Percentiles rank a stretch among this genome's conserved stretches.
Conservation (phyloP, 2,888 invertebrate genomes). For the Caenorhabditis japonica region DNA sequence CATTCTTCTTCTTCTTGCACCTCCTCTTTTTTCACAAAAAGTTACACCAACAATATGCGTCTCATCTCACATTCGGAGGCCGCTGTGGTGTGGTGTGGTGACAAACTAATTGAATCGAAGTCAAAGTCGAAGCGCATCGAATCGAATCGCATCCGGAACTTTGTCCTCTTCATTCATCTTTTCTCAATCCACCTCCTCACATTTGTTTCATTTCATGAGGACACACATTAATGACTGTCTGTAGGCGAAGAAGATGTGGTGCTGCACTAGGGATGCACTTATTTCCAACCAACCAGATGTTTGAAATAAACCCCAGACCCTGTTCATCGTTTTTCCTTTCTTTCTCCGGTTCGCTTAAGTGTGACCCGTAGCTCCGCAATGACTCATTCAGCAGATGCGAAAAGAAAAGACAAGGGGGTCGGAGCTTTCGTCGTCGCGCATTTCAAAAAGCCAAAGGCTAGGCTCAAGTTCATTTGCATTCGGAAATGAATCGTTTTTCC, state of each 20-base stretch:
- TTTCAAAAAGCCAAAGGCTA: no score
- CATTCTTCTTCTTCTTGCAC: constrained; percentile 35
- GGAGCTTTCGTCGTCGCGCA: no score
- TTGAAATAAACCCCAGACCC: constrained; percentile 28
- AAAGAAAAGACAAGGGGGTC: no score
- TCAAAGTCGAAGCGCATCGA: no score
- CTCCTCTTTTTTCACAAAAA: constrained; percentile 20
- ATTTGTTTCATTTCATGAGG: no score
- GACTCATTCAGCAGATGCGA: constrained; percentile 45
- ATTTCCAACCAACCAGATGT: constrained; percentile 32
- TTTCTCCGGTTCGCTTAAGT: constrained; percentile 4
- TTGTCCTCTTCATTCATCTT: constrained; percentile 31
- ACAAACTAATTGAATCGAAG: constrained; percentile 51
- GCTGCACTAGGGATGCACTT: constrained; percentile 16
- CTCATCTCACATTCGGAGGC: constrained; percentile 26
- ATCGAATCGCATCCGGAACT: no score
- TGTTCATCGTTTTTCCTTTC: constrained; percentile 3
- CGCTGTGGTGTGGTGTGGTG: no score
- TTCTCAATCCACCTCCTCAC: constrained; percentile 26
- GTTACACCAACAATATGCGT: constrained; percentile 44
- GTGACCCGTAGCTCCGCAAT: constrained; percentile 27
- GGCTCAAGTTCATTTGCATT: constrained; percentile 26
- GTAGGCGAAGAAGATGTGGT: constrained; percentile 11
- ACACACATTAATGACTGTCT: constrained; percentile 51
- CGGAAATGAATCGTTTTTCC: constrained; percentile 1